Evolutionary conservation across 2,113 vertebrate genomes (phyloP), one percentile per base, ranked within the genome.

Genomic region (Paradoxurus hermaphroditus): DNA sequence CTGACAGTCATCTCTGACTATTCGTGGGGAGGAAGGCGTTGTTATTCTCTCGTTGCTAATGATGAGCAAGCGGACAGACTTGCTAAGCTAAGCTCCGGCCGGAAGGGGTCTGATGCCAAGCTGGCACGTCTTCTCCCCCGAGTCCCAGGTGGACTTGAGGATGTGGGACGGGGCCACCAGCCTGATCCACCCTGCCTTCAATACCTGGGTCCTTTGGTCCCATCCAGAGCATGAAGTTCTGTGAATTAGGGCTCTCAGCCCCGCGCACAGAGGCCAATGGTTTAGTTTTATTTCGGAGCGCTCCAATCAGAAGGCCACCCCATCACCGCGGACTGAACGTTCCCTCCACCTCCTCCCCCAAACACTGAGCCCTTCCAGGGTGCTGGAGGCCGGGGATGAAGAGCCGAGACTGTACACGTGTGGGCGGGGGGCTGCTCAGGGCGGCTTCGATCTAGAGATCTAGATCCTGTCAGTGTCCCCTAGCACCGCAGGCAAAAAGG

Each of bases 321-420:
- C 1, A 2, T 41, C 36, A 44, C 31, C 62, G 14, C 16, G 13
- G 65, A 34, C n/a, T 59, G 83, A 79, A 49, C 68, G 2, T 36
- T 34, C 18, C 34, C n/a, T 39, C 12, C 34, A 27, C 4, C 44
- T 59, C 9, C 0, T 7, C 16, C n/a, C 41, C 16, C 31, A 53
- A 23, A 23, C 23, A 15, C 19, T 0, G 5, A 6, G 82, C 44
- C 5, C 49, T 10, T 12, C 19, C 9, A 3, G 19, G 3, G 25
- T 56, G 21, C 15, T 2, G 25, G 41, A 39, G 27, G 27, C 53
- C 29, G 1, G 34, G 67, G 18, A 1, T 8, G 0, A 0, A 3
- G 8, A n/a, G n/a, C 11, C 0, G 15, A 68, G 4, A 13, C 62
- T 15, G 21, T 4, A 4, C 7, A 65, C 0, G 41, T 7, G 0